Percentiles rank a stretch among this genome's conserved stretches.
Conservation (phyloP, 2,888 invertebrate species). For the Aspidiotus destructor region DNA sequence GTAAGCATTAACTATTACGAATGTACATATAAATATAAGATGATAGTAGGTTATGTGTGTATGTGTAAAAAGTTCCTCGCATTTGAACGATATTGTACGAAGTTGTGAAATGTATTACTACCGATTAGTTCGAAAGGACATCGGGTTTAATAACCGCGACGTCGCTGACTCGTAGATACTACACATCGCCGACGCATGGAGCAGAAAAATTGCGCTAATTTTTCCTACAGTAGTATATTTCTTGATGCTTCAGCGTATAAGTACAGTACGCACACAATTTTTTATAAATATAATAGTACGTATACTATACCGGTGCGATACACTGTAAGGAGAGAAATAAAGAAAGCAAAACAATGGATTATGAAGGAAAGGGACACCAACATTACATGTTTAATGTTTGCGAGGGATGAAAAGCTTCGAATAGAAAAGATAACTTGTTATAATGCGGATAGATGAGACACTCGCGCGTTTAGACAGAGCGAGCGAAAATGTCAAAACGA, state of each 20-base stretch:
- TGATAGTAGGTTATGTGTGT: background rate
- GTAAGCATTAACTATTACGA: background rate
- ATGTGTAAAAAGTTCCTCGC: too few species aligned
- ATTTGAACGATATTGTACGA: background rate
- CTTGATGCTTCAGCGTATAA: background rate
- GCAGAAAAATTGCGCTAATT: conserved; percentile 29
- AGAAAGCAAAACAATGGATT: background rate
- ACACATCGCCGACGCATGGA: background rate
- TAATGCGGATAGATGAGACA: conserved; percentile 22
- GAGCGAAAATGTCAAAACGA: conserved; percentile 27
- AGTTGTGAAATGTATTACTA: conserved; percentile 15
- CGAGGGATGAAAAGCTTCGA: conserved; percentile 14
- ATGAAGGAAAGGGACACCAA: background rate
- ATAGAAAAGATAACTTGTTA: conserved; percentile 22
- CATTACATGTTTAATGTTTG: conserved; percentile 5
- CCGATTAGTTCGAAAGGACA: conserved; percentile 25
- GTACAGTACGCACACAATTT: background rate
- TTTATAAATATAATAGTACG: background rate
- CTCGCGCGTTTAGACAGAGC: conserved; percentile 5
- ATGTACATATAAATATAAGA: background rate
- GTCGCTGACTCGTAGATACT: background rate
- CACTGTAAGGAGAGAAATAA: background rate
- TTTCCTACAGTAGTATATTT: conserved; percentile 9
- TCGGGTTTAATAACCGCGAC: conserved; percentile 10
- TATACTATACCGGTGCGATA: background rate